Conservation (phyloP, 2,113 vertebrate genomes). For the Lichenostomus cassidix region DNA sequence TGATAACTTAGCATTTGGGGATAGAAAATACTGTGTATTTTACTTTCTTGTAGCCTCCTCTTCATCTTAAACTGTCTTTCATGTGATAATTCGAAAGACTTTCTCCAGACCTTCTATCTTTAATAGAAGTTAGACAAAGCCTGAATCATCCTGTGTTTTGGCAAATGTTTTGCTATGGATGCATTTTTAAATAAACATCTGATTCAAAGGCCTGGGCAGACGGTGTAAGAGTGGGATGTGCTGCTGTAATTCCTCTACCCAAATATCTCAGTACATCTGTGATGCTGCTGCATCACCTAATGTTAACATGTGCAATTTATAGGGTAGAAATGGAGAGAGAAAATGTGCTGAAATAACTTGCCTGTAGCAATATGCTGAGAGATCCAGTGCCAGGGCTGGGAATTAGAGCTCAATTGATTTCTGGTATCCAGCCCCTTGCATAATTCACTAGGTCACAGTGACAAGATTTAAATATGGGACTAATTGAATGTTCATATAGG, state of each 20-base stretch:
- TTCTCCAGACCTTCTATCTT: not conserved
- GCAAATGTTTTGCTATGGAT: not conserved
- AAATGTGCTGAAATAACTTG: not conserved
- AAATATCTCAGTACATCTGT: not conserved
- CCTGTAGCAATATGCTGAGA: not conserved
- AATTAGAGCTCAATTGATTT: slow-evolving; percentile 43
- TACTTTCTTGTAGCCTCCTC: not conserved
- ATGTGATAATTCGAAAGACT: not conserved
- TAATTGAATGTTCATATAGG: slow-evolving; percentile 39
- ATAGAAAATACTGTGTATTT: not conserved
- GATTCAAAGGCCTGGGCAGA: not conserved
- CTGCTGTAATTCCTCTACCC: not conserved
- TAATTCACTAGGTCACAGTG: slow-evolving; percentile 48
- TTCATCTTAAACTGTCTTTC: slow-evolving; percentile 29
- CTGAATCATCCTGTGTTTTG: not conserved
- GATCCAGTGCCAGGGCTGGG: not conserved
- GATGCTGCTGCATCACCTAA: slow-evolving; percentile 46
- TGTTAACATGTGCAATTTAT: not conserved
- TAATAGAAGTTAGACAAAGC: slow-evolving; percentile 7
- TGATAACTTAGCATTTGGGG: slow-evolving; percentile 31
- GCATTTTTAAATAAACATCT: slow-evolving; percentile 3
- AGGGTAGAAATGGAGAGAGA: not conserved
- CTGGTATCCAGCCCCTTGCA: slow-evolving; percentile 30
- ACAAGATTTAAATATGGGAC: slow-evolving; percentile 33
- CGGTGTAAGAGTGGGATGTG: not conserved